Conservation (phyloP, 2,888 invertebrate genomes). For the Ectobius pallidus region DNA sequence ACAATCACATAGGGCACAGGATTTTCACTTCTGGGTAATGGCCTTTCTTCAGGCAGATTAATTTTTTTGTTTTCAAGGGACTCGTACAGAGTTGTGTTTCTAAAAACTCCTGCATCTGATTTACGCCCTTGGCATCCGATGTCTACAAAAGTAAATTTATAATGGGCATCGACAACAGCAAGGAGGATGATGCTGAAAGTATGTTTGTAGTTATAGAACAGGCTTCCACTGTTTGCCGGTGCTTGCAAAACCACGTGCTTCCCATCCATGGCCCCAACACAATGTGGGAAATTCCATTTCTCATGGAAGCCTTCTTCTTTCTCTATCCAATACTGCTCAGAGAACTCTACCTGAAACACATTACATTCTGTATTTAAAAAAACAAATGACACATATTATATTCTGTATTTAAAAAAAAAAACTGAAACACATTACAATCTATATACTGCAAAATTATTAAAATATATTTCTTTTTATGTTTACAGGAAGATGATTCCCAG, state of each 20-base stretch:
- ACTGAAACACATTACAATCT: neutral
- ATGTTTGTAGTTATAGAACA: constrained; percentile 47
- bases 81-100: constrained; percentile 23
- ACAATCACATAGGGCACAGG: constrained; percentile 14
- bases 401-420: too few relatives aligned
- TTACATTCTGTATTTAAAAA: too few relatives aligned
- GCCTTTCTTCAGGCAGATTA: neutral
- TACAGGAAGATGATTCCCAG: too few relatives aligned
- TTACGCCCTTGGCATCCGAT: constrained; percentile 48
- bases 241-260: constrained; percentile 44
- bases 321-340: constrained; percentile 48
- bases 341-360: constrained; percentile 48
- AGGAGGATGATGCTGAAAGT: constrained; percentile 47
- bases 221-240: constrained; percentile 46
- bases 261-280: too few relatives aligned
- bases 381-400: too few relatives aligned
- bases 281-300: too few relatives aligned
- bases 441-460: neutral
- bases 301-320: too few relatives aligned
- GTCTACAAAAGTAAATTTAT: constrained; percentile 48
- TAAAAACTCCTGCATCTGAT: constrained; percentile 46
- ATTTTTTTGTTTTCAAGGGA: neutral
- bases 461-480: too few relatives aligned
- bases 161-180: constrained; percentile 47
- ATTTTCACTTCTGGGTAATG: constrained; percentile 1